Evolutionary conservation across 2,888 invertebrate genomes (phyloP).

Genomic region (Hipparchia semele): DNA sequence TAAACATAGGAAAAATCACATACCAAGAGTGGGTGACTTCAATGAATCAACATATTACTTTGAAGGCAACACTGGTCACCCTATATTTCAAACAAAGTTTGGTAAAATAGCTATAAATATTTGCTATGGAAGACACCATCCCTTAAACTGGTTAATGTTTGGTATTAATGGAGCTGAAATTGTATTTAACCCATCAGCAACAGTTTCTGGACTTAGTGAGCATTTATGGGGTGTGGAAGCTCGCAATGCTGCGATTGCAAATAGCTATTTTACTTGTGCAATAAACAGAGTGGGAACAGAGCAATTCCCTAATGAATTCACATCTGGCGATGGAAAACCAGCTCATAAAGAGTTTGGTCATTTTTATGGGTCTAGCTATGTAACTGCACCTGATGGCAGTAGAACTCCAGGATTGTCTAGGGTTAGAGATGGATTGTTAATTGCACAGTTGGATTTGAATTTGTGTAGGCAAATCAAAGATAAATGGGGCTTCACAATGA

Average conservation of each 20-base stretch:
- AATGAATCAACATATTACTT: slow-evolving; percentile 99
- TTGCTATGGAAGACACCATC: slow-evolving; percentile 99
- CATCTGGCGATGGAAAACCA: slow-evolving; percentile 85
- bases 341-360: slow-evolving; percentile 96
- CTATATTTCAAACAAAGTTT: slow-evolving; percentile 94
- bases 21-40: slow-evolving; percentile 98
- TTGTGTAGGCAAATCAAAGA: slow-evolving; percentile 97
- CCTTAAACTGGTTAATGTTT: slow-evolving; percentile 99
- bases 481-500: slow-evolving; percentile 98
- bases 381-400: slow-evolving; percentile 96
- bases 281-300: slow-evolving; percentile 98
- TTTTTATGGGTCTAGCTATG: slow-evolving; percentile 98
- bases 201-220: slow-evolving; percentile 91
- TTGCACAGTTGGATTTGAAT: slow-evolving; percentile 96
- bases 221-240: slow-evolving; percentile 98
- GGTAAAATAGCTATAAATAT: slow-evolving; percentile 97
- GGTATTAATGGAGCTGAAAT: slow-evolving; percentile 99
- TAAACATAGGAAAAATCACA: slow-evolving; percentile 98
- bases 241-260: slow-evolving; percentile 97
- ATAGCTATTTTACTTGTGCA: slow-evolving; percentile 96
- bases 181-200: slow-evolving; percentile 99
- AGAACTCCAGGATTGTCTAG: slow-evolving; percentile 94
- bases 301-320: slow-evolving; percentile 85
- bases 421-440: slow-evolving; percentile 91
- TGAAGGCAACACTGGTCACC: slow-evolving; percentile 98